phyloP scores from a whole-genome alignment of 2,113 vertebrate species.

The Ptilonorhynchus violaceus region DNA sequence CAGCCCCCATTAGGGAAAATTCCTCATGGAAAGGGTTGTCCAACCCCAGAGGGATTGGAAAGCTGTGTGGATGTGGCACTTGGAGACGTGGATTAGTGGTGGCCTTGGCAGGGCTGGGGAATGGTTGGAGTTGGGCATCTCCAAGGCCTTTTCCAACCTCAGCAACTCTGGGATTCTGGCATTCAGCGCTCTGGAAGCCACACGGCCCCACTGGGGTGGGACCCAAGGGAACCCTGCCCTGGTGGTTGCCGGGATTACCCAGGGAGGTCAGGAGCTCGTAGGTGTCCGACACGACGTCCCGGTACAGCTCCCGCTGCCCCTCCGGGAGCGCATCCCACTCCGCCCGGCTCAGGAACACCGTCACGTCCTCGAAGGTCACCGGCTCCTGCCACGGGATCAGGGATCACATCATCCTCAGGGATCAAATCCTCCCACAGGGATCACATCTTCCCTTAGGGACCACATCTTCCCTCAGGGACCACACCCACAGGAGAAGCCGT shows the following conservation, averaged over 20 bases:
- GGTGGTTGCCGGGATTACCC: background rate
- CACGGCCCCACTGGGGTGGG: background rate
- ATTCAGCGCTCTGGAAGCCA: background rate
- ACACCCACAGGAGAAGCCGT: background rate
- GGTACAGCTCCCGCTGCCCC: background rate
- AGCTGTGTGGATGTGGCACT: background rate
- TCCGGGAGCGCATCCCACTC: background rate
- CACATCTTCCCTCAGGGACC: no score
- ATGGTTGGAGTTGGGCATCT: fast-evolving
- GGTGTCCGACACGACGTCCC: background rate
- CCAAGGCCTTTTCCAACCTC: background rate
- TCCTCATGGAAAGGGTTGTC: background rate
- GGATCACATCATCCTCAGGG: background rate
- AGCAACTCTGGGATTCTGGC: background rate
- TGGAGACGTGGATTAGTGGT: background rate
- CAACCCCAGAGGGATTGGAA: background rate
- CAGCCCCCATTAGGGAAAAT: background rate
- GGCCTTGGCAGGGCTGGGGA: background rate
- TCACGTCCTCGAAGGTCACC: background rate
- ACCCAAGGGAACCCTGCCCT: background rate
- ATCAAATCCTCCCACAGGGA: background rate
- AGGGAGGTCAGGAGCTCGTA: background rate
- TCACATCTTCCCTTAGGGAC: background rate
- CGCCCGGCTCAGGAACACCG: background rate
- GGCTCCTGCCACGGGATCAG: background rate